These are phyloP conservation scores for Dyspetes luteomarginatus DNA, from an alignment of 2,888 invertebrate species.

Conservation along the genomic window DNA sequence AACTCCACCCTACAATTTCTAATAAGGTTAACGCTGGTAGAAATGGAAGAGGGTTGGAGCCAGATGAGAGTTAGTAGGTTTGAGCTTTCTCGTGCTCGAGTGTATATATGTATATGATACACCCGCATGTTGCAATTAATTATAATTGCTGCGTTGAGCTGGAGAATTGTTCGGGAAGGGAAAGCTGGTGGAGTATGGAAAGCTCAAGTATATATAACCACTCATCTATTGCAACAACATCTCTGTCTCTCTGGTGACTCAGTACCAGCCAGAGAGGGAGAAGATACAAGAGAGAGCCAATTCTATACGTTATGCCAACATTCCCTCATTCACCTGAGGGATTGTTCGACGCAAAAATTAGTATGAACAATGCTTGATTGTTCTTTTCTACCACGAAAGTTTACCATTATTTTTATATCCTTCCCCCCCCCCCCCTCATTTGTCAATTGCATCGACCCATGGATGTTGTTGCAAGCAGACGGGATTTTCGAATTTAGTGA, in stretches of 20 bases:
- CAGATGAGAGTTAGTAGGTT: too few relatives aligned
- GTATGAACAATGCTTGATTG: slow-evolving; percentile 1
- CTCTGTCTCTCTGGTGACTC: slow-evolving; percentile 29
- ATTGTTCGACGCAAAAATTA: slow-evolving; percentile 35
- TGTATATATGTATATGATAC: background rate
- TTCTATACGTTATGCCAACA: slow-evolving; percentile 1
- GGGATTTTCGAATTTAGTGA: too few relatives aligned
- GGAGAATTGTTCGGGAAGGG: slow-evolving; percentile 67
- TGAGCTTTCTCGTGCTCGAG: background rate
- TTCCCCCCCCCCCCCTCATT: too few relatives aligned
- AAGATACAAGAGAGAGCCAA: background rate
- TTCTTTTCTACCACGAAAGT: background rate
- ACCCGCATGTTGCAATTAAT: slow-evolving; percentile 71
- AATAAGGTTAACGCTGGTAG: slow-evolving; percentile 13
- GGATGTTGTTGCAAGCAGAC: too few relatives aligned
- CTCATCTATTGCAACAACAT: slow-evolving; percentile 22
- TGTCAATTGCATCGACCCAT: too few relatives aligned
- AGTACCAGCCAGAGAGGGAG: background rate
- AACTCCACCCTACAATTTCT: background rate
- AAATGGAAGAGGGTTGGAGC: background rate
- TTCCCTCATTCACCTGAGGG: background rate
- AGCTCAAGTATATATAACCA: slow-evolving; percentile 21
- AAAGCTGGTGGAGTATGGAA: slow-evolving; percentile 3
- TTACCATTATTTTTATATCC: too few relatives aligned
- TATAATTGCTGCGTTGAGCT: slow-evolving; percentile 70